Conservation (phyloP, 2,113 vertebrate genomes). For the Rhagologus leucostigma region DNA sequence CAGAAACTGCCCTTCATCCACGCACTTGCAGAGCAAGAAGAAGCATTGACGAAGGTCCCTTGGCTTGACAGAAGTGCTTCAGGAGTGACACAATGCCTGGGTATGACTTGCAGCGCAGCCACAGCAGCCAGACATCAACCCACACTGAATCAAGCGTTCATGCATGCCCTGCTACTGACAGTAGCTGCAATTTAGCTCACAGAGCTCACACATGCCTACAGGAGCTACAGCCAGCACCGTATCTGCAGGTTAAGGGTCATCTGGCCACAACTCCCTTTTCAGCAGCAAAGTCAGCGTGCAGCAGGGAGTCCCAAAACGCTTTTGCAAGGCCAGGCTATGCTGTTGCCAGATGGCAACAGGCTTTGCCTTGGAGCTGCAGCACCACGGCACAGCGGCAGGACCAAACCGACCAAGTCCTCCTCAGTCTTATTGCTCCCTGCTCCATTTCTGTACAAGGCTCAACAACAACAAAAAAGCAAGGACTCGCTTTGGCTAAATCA, state of each 20-base stretch:
- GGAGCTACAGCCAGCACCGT: background rate
- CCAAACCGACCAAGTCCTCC: fast-evolving
- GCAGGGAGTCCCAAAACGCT: background rate
- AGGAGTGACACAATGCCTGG: background rate
- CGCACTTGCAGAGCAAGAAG: background rate
- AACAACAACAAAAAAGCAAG: background rate
- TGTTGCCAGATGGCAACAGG: background rate
- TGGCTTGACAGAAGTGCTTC: background rate
- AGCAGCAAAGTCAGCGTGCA: background rate
- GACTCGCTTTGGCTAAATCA: background rate
- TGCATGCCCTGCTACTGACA: background rate
- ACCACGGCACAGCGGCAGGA: fast-evolving
- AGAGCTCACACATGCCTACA: background rate
- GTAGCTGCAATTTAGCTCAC: background rate
- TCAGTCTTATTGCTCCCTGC: background rate
- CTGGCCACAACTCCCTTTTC: background rate
- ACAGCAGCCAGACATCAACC: background rate
- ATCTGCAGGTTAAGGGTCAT: background rate
- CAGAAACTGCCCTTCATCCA: background rate
- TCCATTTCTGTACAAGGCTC: fast-evolving
- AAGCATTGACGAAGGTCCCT: background rate
- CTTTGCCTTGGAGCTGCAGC: background rate
- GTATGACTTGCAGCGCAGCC: fast-evolving
- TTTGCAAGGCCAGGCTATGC: background rate
- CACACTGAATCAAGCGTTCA: fast-evolving